Conservation (phyloP, 2,888 invertebrate genomes). For the Acleris emargana region DNA sequence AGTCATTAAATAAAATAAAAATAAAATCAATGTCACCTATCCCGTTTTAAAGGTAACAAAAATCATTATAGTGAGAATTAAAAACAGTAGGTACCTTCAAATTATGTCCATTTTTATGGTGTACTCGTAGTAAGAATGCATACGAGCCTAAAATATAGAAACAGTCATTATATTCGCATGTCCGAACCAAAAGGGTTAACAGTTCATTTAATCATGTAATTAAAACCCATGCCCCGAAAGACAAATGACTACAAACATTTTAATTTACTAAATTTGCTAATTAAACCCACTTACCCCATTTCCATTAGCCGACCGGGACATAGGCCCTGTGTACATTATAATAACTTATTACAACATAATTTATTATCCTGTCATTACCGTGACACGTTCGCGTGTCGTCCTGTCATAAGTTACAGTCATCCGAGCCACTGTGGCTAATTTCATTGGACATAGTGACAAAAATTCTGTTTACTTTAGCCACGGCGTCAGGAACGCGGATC, state of each 20-base stretch:
- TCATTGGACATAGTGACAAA: constrained; percentile 82
- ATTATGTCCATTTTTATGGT: too few relatives aligned
- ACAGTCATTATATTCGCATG: constrained; percentile 1
- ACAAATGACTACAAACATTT: constrained; percentile 44
- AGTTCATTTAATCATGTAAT: constrained; percentile 45
- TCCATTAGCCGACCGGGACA: constrained; percentile 59
- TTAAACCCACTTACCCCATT: constrained; percentile 64
- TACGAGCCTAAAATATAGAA: background rate
- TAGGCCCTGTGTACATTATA: constrained; percentile 74
- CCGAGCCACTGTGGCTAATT: constrained; percentile 69
- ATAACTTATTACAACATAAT: constrained; percentile 82
- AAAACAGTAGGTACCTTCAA: too few relatives aligned
- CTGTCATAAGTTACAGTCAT: constrained; percentile 75
- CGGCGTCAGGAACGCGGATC: constrained; percentile 62
- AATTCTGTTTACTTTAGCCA: constrained; percentile 77
- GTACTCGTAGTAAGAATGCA: too few relatives aligned
- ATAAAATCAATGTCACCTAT: too few relatives aligned
- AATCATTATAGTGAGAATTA: too few relatives aligned
- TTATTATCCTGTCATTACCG: constrained; percentile 82
- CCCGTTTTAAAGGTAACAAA: too few relatives aligned
- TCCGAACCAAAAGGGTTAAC: constrained; percentile 41
- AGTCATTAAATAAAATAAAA: too few relatives aligned
- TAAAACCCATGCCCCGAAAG: constrained; percentile 32
- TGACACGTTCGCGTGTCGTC: constrained; percentile 74
- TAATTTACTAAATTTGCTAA: constrained; percentile 75